Evolutionary conservation across 2,113 vertebrate species (phyloP), one percentile per base, ranked within the genome.

Genomic region (Ceratotherium simum): DNA sequence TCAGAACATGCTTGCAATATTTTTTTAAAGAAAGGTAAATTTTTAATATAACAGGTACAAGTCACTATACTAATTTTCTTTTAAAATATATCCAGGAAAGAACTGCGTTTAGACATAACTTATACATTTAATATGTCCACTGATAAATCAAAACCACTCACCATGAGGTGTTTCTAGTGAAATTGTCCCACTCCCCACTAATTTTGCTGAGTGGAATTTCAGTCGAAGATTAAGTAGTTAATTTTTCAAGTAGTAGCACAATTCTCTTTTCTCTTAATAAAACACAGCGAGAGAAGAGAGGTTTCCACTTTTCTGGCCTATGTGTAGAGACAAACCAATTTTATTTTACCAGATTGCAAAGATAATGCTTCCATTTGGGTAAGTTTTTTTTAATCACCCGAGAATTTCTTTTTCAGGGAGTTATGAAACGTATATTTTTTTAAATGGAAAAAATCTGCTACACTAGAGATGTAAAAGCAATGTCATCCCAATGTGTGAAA

Each of bases 141-240:
- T 25, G 62, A 98, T 98, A 98, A 98, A 98, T 98, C 98, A 98
- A 95, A 92, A 85, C 93, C 91, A 95, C 90, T 97, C 86, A 60
- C 65, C 83, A 4, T 18, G 95, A 83, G 85, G 89, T 90, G 97
- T 98, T 98, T 98, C 95, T 96, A 93, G 88, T n/a, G 97, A 98
- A 98, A 95, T 91, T 96, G 96, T 95, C 93, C 95, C 76, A 83
- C 72, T 97, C 70, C 78, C 91, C 96, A 99, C 98, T 98, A 98
- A 98, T 98, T 95, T 69, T 96, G 91, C 95, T 83, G 96, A 82
- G 86, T 86, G 6, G 93, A 98, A 98, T 95, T 97, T 94, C 85
- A 91, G 89, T 87, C 73, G 25, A 98, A 98, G 97, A 98, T 96
- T 98, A 97, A 98, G 97, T 95, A 96, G 92, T 92, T 95, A 95